Percentiles rank a stretch among this genome's conserved stretches.
Conservation (phyloP, 2,888 invertebrate genomes). For the Mythimna ferrago region DNA sequence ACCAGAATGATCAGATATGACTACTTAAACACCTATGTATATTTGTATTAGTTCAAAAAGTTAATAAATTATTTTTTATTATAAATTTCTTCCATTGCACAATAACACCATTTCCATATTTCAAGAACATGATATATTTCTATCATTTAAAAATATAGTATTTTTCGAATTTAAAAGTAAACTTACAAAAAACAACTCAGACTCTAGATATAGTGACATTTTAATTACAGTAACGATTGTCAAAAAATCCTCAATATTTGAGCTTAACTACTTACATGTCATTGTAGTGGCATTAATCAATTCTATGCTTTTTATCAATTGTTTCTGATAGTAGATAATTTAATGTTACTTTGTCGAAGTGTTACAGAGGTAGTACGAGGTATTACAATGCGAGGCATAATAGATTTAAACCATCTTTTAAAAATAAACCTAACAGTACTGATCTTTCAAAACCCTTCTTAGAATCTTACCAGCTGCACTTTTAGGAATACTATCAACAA, state of each 20-base stretch:
- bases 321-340: too few relatives aligned
- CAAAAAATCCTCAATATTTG: too few relatives aligned
- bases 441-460: slow-evolving; percentile 90
- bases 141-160: background rate
- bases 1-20: background rate
- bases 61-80: background rate
- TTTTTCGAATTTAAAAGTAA: slow-evolving; percentile 14
- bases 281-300: too few relatives aligned
- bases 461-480: slow-evolving; percentile 95
- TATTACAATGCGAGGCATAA: background rate
- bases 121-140: background rate
- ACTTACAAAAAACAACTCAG: background rate
- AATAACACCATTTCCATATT: slow-evolving; percentile 4
- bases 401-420: slow-evolving; percentile 13
- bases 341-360: background rate
- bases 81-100: background rate
- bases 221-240: too few relatives aligned
- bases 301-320: too few relatives aligned
- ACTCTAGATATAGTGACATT: too few relatives aligned
- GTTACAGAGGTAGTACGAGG: too few relatives aligned
- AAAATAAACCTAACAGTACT: slow-evolving; percentile 70
- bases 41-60: background rate
- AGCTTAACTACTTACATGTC: too few relatives aligned
- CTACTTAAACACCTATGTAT: background rate
- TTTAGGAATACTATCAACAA: slow-evolving; percentile 94